phyloP scores from a whole-genome alignment of 2,888 invertebrate species.

The Agrochola macilenta region DNA sequence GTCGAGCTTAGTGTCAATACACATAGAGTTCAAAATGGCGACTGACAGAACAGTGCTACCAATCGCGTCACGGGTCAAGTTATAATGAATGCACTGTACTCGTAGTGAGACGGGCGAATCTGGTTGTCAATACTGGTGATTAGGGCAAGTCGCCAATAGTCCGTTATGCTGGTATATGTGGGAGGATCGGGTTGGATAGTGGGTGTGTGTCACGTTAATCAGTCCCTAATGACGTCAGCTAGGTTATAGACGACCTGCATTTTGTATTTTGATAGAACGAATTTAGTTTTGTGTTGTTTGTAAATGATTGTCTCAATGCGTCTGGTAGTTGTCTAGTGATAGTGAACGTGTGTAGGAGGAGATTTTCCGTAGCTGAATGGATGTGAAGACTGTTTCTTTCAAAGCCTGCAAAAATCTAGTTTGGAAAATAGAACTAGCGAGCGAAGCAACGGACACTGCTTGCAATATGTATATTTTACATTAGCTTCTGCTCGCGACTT shows the following conservation, averaged over 20 bases:
- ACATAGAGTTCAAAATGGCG: too few relatives aligned
- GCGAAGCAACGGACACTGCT: background rate
- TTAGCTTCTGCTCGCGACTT: too few relatives aligned
- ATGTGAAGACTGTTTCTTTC: background rate
- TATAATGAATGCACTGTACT: background rate
- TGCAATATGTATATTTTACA: background rate
- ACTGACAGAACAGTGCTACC: too few relatives aligned
- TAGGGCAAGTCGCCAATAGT: slow-evolving; percentile 44
- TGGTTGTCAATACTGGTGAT: slow-evolving; percentile 19
- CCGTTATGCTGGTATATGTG: slow-evolving; percentile 2
- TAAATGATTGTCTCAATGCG: background rate
- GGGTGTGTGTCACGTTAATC: slow-evolving; percentile 17
- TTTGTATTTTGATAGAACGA: background rate
- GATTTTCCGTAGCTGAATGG: background rate
- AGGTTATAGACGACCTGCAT: background rate
- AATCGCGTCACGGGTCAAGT: too few relatives aligned
- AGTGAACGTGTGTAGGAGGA: background rate
- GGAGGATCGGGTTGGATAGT: slow-evolving; percentile 1
- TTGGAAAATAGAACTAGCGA: background rate
- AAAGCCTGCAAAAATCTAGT: background rate
- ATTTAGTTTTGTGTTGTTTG: background rate
- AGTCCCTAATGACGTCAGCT: slow-evolving; percentile 20
- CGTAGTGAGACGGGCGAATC: slow-evolving; percentile 20
- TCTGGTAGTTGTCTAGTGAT: background rate
- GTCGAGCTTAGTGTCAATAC: too few relatives aligned